Base-by-base conservation (phyloP, 2,888 invertebrate species). In the Conomelus anceps region DNA sequence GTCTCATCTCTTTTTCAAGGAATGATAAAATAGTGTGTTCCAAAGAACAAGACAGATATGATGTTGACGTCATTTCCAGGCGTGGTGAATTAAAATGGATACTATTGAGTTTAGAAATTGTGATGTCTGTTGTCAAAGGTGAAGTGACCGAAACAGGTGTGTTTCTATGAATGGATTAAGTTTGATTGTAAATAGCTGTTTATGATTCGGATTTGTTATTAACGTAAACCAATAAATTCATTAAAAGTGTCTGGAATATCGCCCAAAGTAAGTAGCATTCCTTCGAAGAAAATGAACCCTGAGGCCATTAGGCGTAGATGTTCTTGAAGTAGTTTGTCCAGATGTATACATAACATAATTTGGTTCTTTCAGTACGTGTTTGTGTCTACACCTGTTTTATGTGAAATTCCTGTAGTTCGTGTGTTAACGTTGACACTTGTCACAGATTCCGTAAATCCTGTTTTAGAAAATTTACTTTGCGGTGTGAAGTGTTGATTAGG, bases 31-130 rank as follows among this genome's bases (percentile, higher is more conserved):
- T 63, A 4, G 4, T 63, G n/a, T 63, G n/a, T 63, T 63, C n/a
- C 7, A 13, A n/a, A 63, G 63, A 63, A n/a, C 63, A 63, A 63
- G 88, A 24, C 88, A 85, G 29, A 84, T 88, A 29, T 88, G 85
- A 24, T 26, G 92, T 91, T 93, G 93, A 93, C 93, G 93, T 93
- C 93, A 93, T 93, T 93, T 93, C 93, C 93, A 93, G 93, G 93
- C 93, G 93, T 93, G 93, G 93, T 93, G 92, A 91, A 92, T 91
- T 90, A 91, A 92, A 92, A 91, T 91, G 91, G 91, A 91, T 91
- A 90, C 91, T 90, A 34, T 89, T 89, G 89, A 85, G 88, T 90
- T 85, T 86, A 90, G 63, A 63, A 63, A 63, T 63, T 63, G 63
- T 63, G 63, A n/a, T 90, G 23, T 88, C 86, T 84, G 26, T 87